Conservation (phyloP, 2,113 vertebrate species). For the Erythrocercus mccallii region DNA sequence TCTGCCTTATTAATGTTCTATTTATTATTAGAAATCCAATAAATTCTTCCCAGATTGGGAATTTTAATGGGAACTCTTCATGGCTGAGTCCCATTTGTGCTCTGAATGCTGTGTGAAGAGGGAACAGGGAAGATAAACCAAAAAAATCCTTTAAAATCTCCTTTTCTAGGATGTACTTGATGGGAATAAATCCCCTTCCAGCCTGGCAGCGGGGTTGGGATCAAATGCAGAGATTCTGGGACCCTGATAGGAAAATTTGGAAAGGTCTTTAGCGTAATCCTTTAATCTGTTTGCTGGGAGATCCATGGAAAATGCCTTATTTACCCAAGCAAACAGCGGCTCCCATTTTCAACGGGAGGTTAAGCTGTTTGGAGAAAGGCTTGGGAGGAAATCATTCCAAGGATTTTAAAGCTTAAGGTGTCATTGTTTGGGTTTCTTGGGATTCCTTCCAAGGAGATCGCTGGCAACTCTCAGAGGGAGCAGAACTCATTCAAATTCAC, state of each 20-base stretch:
- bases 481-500: background rate
- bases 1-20: slow-evolving; percentile 5
- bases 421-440: background rate
- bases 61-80: background rate
- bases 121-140: background rate
- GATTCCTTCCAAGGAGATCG: background rate
- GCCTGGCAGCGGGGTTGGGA: background rate
- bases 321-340: slow-evolving; percentile 73
- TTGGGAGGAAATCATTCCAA: slow-evolving; percentile 78
- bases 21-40: slow-evolving; percentile 13
- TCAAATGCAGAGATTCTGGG: background rate
- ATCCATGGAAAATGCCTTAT: slow-evolving; percentile 56
- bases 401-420: slow-evolving; percentile 72
- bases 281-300: slow-evolving; percentile 64
- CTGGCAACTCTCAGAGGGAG: background rate
- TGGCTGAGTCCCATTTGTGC: background rate
- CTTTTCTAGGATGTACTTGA: background rate
- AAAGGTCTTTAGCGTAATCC: background rate
- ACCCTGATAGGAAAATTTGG: background rate
- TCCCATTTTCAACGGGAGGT: slow-evolving; percentile 76
- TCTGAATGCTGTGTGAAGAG: background rate
- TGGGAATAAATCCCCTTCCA: background rate
- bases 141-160: background rate
- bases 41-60: slow-evolving; percentile 1
- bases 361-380: slow-evolving; percentile 85